Percentiles rank a stretch among this genome's conserved stretches.
Evolutionary conservation across 2,888 invertebrate species (phyloP).

Genomic region (Dyspetes luteomarginatus): DNA sequence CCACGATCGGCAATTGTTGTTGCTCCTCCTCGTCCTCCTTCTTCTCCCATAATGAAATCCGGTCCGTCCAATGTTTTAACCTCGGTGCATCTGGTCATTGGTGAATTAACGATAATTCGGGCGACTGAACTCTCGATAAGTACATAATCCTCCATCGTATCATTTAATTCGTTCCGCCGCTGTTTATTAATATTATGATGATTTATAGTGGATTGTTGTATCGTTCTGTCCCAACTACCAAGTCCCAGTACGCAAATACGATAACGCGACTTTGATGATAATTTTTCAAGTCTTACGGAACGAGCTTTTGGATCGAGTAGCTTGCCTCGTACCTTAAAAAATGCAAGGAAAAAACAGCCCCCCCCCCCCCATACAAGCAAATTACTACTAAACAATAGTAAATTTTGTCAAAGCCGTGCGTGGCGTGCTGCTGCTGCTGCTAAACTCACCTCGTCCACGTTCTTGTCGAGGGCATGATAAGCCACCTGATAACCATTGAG

Average conservation of each 20-base stretch:
- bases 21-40: too few relatives aligned
- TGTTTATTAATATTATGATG: too few relatives aligned
- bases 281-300: conserved; percentile 89
- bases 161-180: too few relatives aligned
- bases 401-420: neutral
- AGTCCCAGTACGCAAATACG: conserved; percentile 94
- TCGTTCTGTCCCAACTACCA: conserved; percentile 88
- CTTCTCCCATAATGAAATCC: conserved; percentile 86
- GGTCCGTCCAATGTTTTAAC: conserved; percentile 91
- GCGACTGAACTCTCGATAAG: conserved; percentile 86
- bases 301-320: conserved; percentile 90
- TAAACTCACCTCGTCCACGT: conserved; percentile 85
- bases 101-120: conserved; percentile 88
- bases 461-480: conserved; percentile 90
- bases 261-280: conserved; percentile 92
- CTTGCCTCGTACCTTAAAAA: conserved; percentile 92
- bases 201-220: too few relatives aligned
- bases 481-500: conserved; percentile 94
- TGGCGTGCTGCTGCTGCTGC: too few relatives aligned
- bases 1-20: conserved; percentile 87
- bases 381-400: neutral
- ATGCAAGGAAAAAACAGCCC: too few relatives aligned
- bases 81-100: conserved; percentile 91
- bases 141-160: too few relatives aligned
- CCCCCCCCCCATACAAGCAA: neutral